These are phyloP conservation scores for Pseudomyrmex dendroicus DNA, from an alignment of 1,140 invertebrate genomes.

Conservation along the genomic window DNA sequence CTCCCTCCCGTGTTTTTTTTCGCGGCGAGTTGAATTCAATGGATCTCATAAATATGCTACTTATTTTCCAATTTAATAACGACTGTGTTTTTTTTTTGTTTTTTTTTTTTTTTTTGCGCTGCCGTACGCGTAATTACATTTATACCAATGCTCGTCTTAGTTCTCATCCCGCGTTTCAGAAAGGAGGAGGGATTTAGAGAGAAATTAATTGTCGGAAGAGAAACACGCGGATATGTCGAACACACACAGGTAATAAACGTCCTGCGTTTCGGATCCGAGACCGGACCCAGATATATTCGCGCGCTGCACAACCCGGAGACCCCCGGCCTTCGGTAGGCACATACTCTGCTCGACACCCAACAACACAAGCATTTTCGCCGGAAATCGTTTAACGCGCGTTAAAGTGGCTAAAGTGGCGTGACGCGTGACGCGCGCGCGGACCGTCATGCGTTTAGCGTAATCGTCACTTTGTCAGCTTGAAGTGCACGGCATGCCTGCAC, in stretches of 20 bases:
- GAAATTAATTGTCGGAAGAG: no score
- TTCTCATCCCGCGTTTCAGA: no score
- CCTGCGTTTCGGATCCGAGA: no score
- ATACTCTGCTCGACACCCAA: constrained; percentile 67
- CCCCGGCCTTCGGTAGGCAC: constrained; percentile 44
- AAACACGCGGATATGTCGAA: no score
- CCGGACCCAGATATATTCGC: background rate
- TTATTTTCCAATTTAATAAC: constrained; percentile 50
- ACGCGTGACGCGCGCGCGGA: constrained; percentile 84
- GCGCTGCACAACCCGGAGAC: background rate
- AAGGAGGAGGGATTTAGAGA: no score
- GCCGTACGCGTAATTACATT: constrained; percentile 28
- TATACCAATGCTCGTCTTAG: background rate
- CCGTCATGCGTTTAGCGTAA: constrained; percentile 82
- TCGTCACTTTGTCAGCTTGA: constrained; percentile 83
- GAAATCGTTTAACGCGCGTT: constrained; percentile 83
- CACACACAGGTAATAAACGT: no score
- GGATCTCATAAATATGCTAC: constrained; percentile 59
- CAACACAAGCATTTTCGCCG: constrained; percentile 79
- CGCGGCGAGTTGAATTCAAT: constrained; percentile 72
- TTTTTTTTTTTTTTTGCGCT: background rate
- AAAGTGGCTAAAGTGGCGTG: constrained; percentile 84
- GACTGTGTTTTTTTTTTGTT: background rate
- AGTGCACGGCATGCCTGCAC: constrained; percentile 81
- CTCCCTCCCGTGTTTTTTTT: constrained; percentile 60